Base-by-base conservation (phyloP, 2,888 invertebrate species). In the Campoplex nolae region DNA sequence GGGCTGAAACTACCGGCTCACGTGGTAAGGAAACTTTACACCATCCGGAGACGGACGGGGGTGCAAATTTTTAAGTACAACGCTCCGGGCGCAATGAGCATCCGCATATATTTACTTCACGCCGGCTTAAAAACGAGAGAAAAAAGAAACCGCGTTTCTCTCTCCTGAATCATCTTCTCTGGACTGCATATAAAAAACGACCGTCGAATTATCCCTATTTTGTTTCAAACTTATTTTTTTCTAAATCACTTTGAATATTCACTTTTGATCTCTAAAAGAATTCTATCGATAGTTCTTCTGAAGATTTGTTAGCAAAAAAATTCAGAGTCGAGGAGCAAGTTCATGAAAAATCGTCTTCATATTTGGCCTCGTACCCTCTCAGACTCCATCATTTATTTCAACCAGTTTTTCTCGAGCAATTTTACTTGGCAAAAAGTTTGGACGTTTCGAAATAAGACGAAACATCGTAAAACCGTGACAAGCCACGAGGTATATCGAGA, bases 1-100 rank as follows among this genome's bases (percentile, higher is more conserved):
- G 70, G n/a, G 42, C 42, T 51, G 35, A 74, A 65, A 70, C 51
- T 73, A 42, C 48, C 28, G n/a, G 35, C 35, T 48, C 78, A 45
- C 28, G 65, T 45, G 65, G 73, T 56, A 84, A 54, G 78, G 67
- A 84, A 84, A 78, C 78, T 84, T 78, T 42, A 45, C 73, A 51
- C 45, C n/a, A 42, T 28, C 73, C 65, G 54, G 18, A 65, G 80
- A 65, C 62, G 48, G 23, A 71, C 32, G 32, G 32, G 32, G 23
- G 16, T 28, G 71, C 51, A 71, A 71, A 51, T 51, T 48, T 71
- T 71, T 51, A 71, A 71, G 71, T 51, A 71, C 71, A 51, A 51
- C 71, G 32, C 32, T 71, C 51, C 28, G 18, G 48, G 71, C 51
- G 32, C 32, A 71, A 71, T 32, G 51, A 48, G 71, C 32, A 38